These are phyloP conservation scores for Rhagologus leucostigma DNA, from an alignment of 2,113 vertebrate species.

Conservation along the genomic window DNA sequence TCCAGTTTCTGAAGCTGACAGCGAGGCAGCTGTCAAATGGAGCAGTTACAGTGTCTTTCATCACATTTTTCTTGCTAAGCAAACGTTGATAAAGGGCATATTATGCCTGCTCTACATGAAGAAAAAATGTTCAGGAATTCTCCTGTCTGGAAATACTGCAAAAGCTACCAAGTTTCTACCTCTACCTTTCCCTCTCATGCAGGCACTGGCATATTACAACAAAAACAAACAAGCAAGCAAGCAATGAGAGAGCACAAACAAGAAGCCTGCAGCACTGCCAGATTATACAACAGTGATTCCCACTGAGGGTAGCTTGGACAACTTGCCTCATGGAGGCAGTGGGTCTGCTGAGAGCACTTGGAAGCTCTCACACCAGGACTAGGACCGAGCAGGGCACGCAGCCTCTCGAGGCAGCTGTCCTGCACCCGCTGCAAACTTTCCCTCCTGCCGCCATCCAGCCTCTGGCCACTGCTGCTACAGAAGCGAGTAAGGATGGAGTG, in stretches of 20 bases:
- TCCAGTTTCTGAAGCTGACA: not conserved
- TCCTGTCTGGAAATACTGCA: not conserved
- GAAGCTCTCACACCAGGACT: not conserved
- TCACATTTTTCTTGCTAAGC: not conserved
- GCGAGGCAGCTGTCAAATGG: not conserved
- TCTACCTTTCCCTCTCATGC: not conserved
- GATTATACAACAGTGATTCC: not conserved
- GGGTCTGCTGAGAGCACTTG: not conserved
- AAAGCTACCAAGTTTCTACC: not conserved
- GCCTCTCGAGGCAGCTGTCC: not conserved
- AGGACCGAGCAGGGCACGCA: not conserved
- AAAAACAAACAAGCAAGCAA: not conserved
- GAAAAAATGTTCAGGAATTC: not conserved
- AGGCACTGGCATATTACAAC: not conserved
- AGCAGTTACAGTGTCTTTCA: not conserved
- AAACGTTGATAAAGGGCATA: not conserved
- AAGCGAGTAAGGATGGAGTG: not conserved
- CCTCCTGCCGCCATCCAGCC: rapidly evolving
- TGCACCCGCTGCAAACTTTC: not conserved
- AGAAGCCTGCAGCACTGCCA: not conserved
- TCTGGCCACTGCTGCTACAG: not conserved
- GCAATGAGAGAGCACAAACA: not conserved
- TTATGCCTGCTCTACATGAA: not conserved
- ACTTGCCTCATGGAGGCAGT: not conserved
- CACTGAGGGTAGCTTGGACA: not conserved